A percentile compares a stretch with the other conserved stretches of the same genome.
Conservation (phyloP, 1,140 invertebrate species). For the Lucilia cuprina region DNA sequence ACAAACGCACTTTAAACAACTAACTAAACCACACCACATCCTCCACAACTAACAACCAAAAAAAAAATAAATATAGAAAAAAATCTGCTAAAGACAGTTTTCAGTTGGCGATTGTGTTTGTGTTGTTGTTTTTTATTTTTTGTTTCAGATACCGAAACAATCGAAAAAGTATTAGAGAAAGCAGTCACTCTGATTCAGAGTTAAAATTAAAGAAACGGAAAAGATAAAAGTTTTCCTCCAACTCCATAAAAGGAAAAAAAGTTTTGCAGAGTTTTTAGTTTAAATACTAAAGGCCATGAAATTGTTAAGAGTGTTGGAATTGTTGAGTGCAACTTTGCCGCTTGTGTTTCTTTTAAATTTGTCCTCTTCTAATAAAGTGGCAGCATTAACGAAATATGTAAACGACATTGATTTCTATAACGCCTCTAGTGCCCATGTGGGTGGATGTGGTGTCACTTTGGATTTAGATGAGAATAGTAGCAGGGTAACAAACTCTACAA, state of each 20-base stretch:
- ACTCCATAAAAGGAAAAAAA: background rate
- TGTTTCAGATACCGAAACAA: background rate
- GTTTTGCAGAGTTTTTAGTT: background rate
- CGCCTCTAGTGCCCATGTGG: background rate
- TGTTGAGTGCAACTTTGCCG: background rate
- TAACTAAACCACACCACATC: background rate
- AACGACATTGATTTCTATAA: background rate
- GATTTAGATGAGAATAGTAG: conserved; percentile 38
- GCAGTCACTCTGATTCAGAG: background rate
- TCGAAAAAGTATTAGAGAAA: background rate
- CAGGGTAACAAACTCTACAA: conserved; percentile 37
- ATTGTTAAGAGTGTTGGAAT: background rate
- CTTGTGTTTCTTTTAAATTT: conserved; percentile 1
- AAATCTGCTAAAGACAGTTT: background rate
- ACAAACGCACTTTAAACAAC: conserved; percentile 9
- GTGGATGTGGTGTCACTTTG: background rate
- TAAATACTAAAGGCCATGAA: conserved; percentile 8
- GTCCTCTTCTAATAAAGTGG: background rate
- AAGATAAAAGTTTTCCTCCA: background rate
- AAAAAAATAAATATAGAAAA: background rate
- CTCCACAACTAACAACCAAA: background rate
- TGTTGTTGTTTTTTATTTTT: background rate
- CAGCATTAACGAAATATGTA: background rate
- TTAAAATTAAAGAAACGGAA: background rate
- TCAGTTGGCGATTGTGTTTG: background rate